Evolutionary conservation across 2,797 vertebrate species (phyloP).

Genomic region (Odontamblyopus lacepedii): DNA sequence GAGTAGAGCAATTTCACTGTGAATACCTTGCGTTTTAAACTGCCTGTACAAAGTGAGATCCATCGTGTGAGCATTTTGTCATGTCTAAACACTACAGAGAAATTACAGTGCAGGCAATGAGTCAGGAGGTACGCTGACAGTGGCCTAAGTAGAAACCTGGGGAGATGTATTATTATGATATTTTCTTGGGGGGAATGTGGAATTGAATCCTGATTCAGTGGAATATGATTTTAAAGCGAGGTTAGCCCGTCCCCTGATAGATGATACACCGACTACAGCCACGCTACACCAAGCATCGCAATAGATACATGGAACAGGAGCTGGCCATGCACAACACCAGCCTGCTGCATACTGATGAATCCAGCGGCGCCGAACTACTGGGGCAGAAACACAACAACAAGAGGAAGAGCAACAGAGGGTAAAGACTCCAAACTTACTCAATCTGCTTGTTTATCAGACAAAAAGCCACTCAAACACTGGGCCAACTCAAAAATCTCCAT

Average conservation of each 20-base stretch:
- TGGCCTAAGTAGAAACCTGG: constrained; percentile 58
- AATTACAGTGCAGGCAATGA: constrained; percentile 63
- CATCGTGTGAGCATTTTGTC: constrained; percentile 62
- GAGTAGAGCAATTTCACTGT: constrained; percentile 58
- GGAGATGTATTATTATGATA: constrained; percentile 71
- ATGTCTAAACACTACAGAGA: constrained; percentile 61
- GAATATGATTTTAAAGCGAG: constrained; percentile 72
- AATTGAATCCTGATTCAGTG: constrained; percentile 76
- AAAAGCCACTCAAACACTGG: constrained; percentile 25
- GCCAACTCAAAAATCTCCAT: constrained; percentile 16
- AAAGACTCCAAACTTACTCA: constrained; percentile 37
- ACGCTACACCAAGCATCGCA: constrained; percentile 63
- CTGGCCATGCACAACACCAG: constrained; percentile 50
- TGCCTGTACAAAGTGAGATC: constrained; percentile 53
- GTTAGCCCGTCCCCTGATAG: constrained; percentile 66
- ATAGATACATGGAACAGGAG: constrained; percentile 62
- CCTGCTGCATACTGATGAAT: constrained; percentile 66
- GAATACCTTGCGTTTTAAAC: constrained; percentile 72
- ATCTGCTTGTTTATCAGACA: constrained; percentile 36
- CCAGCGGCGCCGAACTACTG: constrained; percentile 47
- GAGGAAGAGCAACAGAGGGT: constrained; percentile 49
- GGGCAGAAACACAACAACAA: constrained; percentile 58
- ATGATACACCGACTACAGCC: constrained; percentile 68
- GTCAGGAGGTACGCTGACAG: constrained; percentile 59
- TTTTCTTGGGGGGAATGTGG: constrained; percentile 66